phyloP scores from a whole-genome alignment of 2,113 vertebrate species.

The Sylvietta virens region DNA sequence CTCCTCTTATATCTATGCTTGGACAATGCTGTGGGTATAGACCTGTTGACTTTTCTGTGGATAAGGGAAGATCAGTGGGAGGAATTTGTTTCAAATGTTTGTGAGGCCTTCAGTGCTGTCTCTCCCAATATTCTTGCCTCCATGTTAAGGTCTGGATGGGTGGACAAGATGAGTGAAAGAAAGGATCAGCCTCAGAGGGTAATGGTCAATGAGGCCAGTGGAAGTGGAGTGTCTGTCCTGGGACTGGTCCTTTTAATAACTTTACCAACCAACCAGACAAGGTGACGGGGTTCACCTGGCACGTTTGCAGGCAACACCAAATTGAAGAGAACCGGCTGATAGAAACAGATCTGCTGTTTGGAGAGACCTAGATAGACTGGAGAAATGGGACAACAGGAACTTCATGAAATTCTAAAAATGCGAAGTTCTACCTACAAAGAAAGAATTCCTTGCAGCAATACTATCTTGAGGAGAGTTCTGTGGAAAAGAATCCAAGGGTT shows the following conservation, averaged over 20 bases:
- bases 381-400: neutral
- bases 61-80: neutral
- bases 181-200: neutral
- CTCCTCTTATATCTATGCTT: neutral
- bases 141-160: neutral
- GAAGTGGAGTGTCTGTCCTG: neutral
- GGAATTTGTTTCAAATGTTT: neutral
- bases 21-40: neutral
- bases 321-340: neutral
- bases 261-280: neutral
- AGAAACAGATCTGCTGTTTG: neutral
- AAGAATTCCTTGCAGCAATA: neutral
- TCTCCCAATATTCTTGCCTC: neutral
- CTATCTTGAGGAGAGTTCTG: neutral
- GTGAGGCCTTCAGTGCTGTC: neutral
- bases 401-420: neutral
- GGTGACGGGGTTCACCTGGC: neutral
- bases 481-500: neutral
- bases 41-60: neutral
- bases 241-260: neutral
- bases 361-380: neutral
- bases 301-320: neutral
- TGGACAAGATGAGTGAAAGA: neutral
- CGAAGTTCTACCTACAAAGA: neutral
- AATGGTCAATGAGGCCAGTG: neutral